Evolutionary conservation across 2,113 vertebrate species (phyloP), one percentile per base, ranked within the genome.

Genomic region (Laticauda laticaudata): DNA sequence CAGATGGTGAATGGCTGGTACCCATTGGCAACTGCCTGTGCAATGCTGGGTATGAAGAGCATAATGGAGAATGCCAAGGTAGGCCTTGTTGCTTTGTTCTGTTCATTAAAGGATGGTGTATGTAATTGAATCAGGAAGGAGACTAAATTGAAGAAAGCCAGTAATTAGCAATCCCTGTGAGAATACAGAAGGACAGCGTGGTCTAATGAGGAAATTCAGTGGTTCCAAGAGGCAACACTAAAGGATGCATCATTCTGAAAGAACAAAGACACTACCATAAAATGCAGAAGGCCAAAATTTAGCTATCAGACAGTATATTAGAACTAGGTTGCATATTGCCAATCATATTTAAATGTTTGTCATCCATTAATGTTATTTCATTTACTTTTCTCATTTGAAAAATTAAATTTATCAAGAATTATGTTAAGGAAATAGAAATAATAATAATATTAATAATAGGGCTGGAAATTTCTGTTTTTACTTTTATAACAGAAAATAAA

Each of bases 11-110:
- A 93, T 99, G 99, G 99, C 97, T 99, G 98, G 99, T 99, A 92
- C 99, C 99, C 95, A 99, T 99, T 97, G 99, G 99, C 97, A 99
- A 99, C 97, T 99, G 99, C 92, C 93, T 99, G 29, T 99, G 99
- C 96, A 99, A 99, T 26, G 98, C 99, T 90, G 99, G 99, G 96
- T 99, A 98, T 0, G 99, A 99, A 96, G 99, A 99, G 90, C 98
- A 98, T 92, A 98, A 96, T 45, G 98, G 98, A 91, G 98, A 99
- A 96, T 99, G 99, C 97, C 99, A 99, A 98, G 99, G 99, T 99
- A 98, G 97, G 98, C 94, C 85, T 88, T 93, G 95, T 94, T 95
- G 90, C 94, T 92, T 93, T 97, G 96, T 96, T 89, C 95, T 97
- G 96, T 97, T 96, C 96, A 95, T 97, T 96, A 97, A 95, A 93